Evolutionary conservation across 2,113 vertebrate genomes (phyloP), one percentile per base, ranked within the genome.

Genomic region (Galeopterus variegatus): DNA sequence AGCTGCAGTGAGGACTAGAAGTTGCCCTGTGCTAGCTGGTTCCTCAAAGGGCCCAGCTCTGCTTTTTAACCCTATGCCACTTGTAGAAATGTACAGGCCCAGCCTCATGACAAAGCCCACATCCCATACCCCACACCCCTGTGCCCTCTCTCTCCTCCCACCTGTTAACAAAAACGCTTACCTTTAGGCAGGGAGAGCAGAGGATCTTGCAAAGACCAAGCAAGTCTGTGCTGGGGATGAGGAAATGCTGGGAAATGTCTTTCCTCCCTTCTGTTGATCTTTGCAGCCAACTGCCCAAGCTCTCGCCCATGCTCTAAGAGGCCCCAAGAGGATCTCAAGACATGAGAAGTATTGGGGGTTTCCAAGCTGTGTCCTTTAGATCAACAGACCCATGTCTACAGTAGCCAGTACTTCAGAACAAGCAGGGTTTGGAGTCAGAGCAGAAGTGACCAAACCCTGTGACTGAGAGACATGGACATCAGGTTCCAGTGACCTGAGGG

Each of bases 261-360:
- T 50, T 17, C 17, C 5, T 56, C 2, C n/a, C 70, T 73, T 87
- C 48, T 8, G 2, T 12, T 72, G 81, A 50, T n/a, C 58, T 26
- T 88, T 80, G 28, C 1, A 70, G 75, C 45, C 83, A 92, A 41
- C 28, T 58, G 15, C 64, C 65, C 24, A 82, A 56, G 36, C 17
- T 12, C 12, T 26, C 9, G 60, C 7, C 14, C 11, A 31, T 1
- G 26, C 19, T 15, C 10, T 0, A 31, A 95, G 54, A 85, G 45
- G 54, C 28, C 33, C 23, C 41, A n/a, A 64, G 86, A 67, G 45
- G n/a, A 33, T 90, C 72, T 94, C 67, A n/a, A 67, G 31, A 90
- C 50, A 54, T n/a, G 26, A 81, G 65, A 80, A 10, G 21, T 14
- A 48, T 21, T 8, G 10, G 26, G 62, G 26, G 10, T 2, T n/a